Percentiles rank a stretch among this genome's conserved stretches.
These are phyloP conservation scores for Ferdinandea cuprea DNA, from an alignment of 2,888 invertebrate species.

Conservation along the genomic window DNA sequence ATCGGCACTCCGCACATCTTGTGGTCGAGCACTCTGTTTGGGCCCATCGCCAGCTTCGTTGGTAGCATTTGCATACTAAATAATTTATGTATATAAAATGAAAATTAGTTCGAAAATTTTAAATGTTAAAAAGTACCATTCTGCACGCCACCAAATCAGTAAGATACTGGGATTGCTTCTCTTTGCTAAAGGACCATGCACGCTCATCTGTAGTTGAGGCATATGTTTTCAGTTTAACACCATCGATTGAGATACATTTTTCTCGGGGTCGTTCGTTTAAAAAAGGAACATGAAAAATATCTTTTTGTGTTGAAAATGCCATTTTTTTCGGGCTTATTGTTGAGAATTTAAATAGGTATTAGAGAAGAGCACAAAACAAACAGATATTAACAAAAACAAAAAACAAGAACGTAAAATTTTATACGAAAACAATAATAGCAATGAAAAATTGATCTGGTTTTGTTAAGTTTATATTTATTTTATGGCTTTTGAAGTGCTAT, in stretches of 20 bases:
- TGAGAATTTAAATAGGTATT: conserved; percentile 2
- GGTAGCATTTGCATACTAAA: neutral
- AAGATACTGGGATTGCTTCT: conserved; percentile 79
- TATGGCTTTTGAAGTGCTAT: no score
- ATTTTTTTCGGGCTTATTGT: conserved; percentile 70
- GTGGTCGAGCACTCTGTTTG: neutral
- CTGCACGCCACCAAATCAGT: conserved; percentile 80
- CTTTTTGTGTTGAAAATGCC: conserved; percentile 82
- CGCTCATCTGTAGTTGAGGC: conserved; percentile 79
- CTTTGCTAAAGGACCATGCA: conserved; percentile 79
- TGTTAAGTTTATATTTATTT: neutral
- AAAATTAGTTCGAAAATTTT: no score
- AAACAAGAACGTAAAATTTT: conserved; percentile 38
- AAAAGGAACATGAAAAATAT: conserved; percentile 80
- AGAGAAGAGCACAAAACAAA: neutral
- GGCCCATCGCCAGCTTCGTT: neutral
- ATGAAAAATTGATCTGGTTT: conserved; percentile 12
- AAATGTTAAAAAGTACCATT: conserved; percentile 56
- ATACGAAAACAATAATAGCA: conserved; percentile 25
- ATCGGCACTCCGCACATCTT: neutral
- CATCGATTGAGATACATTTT: conserved; percentile 76
- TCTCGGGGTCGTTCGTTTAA: conserved; percentile 77
- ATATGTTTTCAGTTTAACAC: conserved; percentile 80
- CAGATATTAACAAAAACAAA: conserved; percentile 25
- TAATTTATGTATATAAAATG: neutral